Conservation (phyloP, 2,113 vertebrate species). For the Menura novaehollandiae region DNA sequence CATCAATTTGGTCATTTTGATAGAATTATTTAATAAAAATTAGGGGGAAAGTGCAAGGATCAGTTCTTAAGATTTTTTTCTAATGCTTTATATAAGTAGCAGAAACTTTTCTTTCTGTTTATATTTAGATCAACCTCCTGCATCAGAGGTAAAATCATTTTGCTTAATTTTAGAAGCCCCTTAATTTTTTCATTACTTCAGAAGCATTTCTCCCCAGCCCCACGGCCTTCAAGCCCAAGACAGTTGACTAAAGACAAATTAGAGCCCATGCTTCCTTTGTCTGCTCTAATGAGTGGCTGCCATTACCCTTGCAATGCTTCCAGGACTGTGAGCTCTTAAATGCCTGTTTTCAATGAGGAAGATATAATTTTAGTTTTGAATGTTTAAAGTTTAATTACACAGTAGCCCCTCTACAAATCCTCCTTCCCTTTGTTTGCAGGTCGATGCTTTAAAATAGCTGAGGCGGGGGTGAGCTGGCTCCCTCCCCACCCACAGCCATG, state of each 20-base stretch:
- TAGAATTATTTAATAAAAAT: slow-evolving; percentile 41
- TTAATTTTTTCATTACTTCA: slow-evolving; percentile 58
- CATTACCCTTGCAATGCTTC: slow-evolving; percentile 24
- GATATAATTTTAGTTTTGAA: slow-evolving; percentile 61
- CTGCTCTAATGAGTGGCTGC: slow-evolving; percentile 76
- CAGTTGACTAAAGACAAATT: slow-evolving; percentile 70
- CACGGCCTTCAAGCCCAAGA: slow-evolving; percentile 62
- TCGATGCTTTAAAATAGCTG: background rate
- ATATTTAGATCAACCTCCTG: slow-evolving; percentile 66
- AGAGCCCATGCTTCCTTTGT: slow-evolving; percentile 71
- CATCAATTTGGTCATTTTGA: background rate
- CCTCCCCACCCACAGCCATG: accelerated
- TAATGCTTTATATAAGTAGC: slow-evolving; percentile 46
- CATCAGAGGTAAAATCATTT: slow-evolving; percentile 63
- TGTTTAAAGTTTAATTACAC: slow-evolving; percentile 68
- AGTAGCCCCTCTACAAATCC: slow-evolving; percentile 34
- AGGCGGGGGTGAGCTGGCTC: background rate
- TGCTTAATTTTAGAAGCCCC: slow-evolving; percentile 69
- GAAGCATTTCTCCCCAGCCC: background rate
- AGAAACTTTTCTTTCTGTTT: slow-evolving; percentile 61
- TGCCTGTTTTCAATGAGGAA: slow-evolving; percentile 64
- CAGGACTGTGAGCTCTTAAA: slow-evolving; percentile 62
- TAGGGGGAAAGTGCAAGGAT: slow-evolving; percentile 13
- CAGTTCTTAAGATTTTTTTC: background rate
- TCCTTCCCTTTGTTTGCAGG: background rate